phyloP scores from a whole-genome alignment of 2,797 vertebrate species.

The Etheostoma nigrum region DNA sequence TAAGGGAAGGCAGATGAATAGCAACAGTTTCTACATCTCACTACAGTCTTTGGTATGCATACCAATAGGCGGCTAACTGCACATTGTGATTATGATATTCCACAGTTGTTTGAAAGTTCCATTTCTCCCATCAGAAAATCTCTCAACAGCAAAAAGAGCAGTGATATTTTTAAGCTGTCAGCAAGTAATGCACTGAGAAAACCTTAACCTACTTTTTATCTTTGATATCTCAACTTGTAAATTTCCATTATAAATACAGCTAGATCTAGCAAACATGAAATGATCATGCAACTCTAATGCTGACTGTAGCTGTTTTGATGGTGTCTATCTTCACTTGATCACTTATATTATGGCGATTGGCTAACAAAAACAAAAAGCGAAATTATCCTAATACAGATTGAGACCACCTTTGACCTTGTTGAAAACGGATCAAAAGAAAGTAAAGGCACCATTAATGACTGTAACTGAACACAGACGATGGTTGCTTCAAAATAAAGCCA shows the following conservation, averaged over 20 bases:
- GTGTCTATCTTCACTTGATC: neutral
- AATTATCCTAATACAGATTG: neutral
- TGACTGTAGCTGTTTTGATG: neutral
- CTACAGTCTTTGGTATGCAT: slow-evolving; percentile 69
- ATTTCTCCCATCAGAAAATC: slow-evolving; percentile 57
- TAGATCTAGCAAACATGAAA: neutral
- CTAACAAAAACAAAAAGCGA: neutral
- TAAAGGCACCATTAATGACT: slow-evolving; percentile 15
- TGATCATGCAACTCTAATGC: neutral
- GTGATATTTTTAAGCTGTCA: slow-evolving; percentile 29
- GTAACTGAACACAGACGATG: slow-evolving; percentile 16
- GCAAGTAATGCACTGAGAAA: slow-evolving; percentile 25
- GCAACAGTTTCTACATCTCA: slow-evolving; percentile 72
- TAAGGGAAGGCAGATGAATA: slow-evolving; percentile 75
- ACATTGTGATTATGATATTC: slow-evolving; percentile 56
- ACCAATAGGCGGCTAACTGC: slow-evolving; percentile 62
- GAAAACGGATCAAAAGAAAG: slow-evolving; percentile 1
- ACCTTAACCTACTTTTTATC: slow-evolving; percentile 31
- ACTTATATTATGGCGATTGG: neutral
- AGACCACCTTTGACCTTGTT: neutral
- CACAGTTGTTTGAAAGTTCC: slow-evolving; percentile 49
- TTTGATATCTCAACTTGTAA: slow-evolving; percentile 27
- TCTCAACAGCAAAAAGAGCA: slow-evolving; percentile 41
- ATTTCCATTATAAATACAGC: too few species aligned
- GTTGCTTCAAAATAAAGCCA: slow-evolving; percentile 17